Evolutionary conservation across 2,888 invertebrate genomes (phyloP).

Genomic region (Salticus scenicus): DNA sequence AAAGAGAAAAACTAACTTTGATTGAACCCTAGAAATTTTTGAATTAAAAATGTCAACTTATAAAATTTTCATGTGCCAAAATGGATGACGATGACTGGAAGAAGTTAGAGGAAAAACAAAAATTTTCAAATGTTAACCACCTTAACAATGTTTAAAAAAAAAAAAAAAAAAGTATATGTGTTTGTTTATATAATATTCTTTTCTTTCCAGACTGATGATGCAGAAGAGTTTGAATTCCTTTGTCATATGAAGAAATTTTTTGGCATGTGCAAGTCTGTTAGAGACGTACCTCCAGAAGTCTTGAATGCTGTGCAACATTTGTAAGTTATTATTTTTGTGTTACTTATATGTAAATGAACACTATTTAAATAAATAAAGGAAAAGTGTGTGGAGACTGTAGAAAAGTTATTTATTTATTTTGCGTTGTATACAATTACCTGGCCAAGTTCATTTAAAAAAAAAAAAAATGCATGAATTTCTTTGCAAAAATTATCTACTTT

Average conservation of each 20-base stretch:
- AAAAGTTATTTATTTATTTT: no score
- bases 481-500: no score
- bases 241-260: conserved; percentile 39
- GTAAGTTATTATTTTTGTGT: no score
- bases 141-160: not conserved
- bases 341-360: no score
- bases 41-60: not conserved
- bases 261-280: conserved; percentile 14
- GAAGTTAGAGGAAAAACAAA: not conserved
- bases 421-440: no score
- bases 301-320: not conserved
- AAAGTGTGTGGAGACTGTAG: no score
- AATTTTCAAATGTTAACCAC: not conserved
- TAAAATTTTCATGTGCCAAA: not conserved
- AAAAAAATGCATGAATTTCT: no score
- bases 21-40: not conserved
- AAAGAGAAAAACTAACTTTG: no score
- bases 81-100: not conserved
- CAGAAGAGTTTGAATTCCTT: conserved; percentile 31
- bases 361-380: no score
- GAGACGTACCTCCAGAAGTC: conserved; percentile 19
- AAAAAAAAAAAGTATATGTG: not conserved
- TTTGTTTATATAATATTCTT: not conserved
- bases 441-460: no score
- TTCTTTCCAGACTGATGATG: conserved; percentile 4